These are phyloP conservation scores for Drosophila parabipectinata DNA, from an alignment of 1,140 invertebrate species.

Conservation along the genomic window DNA sequence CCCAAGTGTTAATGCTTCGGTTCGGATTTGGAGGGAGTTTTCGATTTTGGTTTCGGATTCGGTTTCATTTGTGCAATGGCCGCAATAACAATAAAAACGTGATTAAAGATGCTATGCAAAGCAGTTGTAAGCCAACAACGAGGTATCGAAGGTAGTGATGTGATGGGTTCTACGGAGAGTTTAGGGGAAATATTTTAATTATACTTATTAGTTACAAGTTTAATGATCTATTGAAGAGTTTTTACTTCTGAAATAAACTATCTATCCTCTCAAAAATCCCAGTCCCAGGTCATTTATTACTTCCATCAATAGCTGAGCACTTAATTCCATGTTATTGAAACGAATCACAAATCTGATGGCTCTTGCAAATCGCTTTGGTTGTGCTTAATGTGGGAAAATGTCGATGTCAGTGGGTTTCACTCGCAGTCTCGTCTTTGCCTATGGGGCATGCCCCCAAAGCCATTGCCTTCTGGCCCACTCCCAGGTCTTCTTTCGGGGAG, in stretches of 20 bases:
- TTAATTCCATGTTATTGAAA: constrained; percentile 55
- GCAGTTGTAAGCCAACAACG: constrained; percentile 34
- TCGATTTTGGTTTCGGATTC: constrained; percentile 27
- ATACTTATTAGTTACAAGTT: too few relatives aligned
- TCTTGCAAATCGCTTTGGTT: constrained; percentile 54
- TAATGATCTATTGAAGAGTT: too few relatives aligned
- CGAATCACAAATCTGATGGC: constrained; percentile 51
- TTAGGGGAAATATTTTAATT: background rate
- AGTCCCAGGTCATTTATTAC: constrained; percentile 25
- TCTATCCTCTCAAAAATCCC: background rate
- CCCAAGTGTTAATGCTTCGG: constrained; percentile 65
- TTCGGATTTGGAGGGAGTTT: constrained; percentile 16
- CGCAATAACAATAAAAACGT: constrained; percentile 74
- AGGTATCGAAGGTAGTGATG: constrained; percentile 12
- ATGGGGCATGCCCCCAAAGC: constrained; percentile 48
- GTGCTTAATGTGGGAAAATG: constrained; percentile 61
- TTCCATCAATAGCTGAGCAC: constrained; percentile 22
- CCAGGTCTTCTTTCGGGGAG: constrained; percentile 10
- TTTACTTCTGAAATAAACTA: background rate
- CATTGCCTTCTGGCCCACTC: constrained; percentile 23
- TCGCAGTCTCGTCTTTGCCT: background rate
- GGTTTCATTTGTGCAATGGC: constrained; percentile 67
- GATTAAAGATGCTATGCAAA: constrained; percentile 80
- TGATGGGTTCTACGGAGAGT: background rate
- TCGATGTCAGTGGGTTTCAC: constrained; percentile 36